These are phyloP conservation scores for Podarcis muralis DNA, from an alignment of 2,113 vertebrate species.

Conservation along the genomic window DNA sequence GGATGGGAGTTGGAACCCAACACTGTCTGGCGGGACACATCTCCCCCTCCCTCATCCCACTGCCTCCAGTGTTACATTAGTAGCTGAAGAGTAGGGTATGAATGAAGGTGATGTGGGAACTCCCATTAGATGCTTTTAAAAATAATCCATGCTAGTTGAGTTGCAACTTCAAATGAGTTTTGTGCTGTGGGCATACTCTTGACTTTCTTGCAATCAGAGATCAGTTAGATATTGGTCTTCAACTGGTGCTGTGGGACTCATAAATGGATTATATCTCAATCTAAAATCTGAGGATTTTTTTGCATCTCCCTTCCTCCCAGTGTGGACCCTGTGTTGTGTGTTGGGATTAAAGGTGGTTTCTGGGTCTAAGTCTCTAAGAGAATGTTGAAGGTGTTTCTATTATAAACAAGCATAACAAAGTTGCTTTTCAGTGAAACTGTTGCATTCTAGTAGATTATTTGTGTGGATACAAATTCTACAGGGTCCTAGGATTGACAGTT, in stretches of 20 bases:
- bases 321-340: not conserved
- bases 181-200: no score
- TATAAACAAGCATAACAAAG: not conserved
- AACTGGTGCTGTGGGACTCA: no score
- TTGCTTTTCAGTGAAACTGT: not conserved
- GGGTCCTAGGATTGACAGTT: not conserved
- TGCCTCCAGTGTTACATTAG: not conserved
- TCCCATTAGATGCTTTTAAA: not conserved
- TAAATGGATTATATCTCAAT: no score
- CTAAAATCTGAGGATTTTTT: not conserved
- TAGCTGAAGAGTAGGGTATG: not conserved
- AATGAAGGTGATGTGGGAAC: not conserved
- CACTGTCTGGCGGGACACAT: no score
- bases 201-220: no score
- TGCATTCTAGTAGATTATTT: not conserved
- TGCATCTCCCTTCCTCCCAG: no score
- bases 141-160: not conserved
- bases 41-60: not conserved
- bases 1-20: no score
- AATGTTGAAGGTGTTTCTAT: not conserved
- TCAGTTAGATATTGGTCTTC: no score
- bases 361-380: no score
- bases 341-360: not conserved
- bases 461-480: not conserved
- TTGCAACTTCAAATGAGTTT: not conserved